Evolutionary conservation across 1,140 invertebrate genomes (phyloP).

Genomic region (Magallana angulata): DNA sequence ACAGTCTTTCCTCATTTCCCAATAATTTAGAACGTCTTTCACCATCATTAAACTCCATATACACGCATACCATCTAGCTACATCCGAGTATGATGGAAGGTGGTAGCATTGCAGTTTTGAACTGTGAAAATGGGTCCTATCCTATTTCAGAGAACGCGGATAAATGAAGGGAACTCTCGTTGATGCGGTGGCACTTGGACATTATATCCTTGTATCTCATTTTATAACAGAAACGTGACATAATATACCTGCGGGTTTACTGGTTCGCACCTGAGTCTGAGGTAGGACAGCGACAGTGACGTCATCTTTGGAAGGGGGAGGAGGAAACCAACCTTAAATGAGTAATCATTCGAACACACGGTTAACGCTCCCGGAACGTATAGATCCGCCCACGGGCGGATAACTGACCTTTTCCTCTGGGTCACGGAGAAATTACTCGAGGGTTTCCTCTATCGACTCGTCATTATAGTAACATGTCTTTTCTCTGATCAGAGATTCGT

Average conservation of each 20-base stretch:
- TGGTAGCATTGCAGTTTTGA: too few species aligned
- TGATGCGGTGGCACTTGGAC: too few species aligned
- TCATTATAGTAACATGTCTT: slow-evolving; percentile 18
- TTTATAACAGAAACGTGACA: too few species aligned
- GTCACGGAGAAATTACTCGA: slow-evolving; percentile 22
- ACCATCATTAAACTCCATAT: too few species aligned
- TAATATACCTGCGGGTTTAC: not conserved
- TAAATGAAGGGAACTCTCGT: too few species aligned
- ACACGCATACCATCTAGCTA: too few species aligned
- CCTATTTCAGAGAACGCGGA: too few species aligned
- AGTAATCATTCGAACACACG: slow-evolving; percentile 26
- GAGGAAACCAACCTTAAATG: slow-evolving; percentile 20
- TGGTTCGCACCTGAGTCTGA: not conserved
- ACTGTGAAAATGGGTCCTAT: too few species aligned
- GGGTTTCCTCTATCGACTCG: slow-evolving; percentile 20
- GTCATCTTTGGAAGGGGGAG: not conserved
- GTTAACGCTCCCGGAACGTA: not conserved
- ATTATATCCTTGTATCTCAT: too few species aligned
- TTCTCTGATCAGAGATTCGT: slow-evolving; percentile 10
- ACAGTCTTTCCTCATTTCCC: too few species aligned
- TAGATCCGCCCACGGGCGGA: not conserved
- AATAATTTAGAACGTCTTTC: too few species aligned
- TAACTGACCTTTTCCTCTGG: not conserved
- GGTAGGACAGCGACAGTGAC: not conserved
- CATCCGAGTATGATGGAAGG: too few species aligned